Conservation (phyloP, 2,113 vertebrate genomes). For the Sinocyclocheilus anshuiensis region DNA sequence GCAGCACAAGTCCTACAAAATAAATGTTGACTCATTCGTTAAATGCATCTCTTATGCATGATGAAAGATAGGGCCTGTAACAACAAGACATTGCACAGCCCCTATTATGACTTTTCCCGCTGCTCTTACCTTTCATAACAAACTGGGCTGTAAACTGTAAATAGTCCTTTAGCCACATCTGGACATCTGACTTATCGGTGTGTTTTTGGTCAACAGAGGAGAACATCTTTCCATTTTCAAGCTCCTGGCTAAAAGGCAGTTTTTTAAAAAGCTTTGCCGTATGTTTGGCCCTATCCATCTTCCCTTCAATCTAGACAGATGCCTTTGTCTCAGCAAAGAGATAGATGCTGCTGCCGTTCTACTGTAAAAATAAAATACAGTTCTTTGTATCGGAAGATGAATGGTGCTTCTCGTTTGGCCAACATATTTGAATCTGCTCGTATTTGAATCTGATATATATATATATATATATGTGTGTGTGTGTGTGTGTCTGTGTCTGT, state of each 20-base stretch:
- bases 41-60: constrained; percentile 36
- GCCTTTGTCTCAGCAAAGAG: not conserved
- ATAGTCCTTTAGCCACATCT: not conserved
- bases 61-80: constrained; percentile 10
- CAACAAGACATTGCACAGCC: not conserved
- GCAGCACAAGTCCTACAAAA: constrained; percentile 29
- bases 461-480: no score
- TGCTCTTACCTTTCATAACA: not conserved
- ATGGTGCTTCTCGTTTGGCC: not conserved
- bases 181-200: not conserved
- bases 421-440: not conserved
- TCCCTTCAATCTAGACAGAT: not conserved
- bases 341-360: not conserved
- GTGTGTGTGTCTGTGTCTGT: no score
- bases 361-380: not conserved
- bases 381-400: not conserved
- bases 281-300: not conserved
- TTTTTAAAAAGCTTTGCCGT: not conserved
- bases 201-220: not conserved
- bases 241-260: not conserved
- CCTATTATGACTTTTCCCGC: constrained; percentile 7
- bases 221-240: not conserved
- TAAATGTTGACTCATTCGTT: constrained; percentile 54
- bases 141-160: not conserved
- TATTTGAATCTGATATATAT: no score